These are phyloP conservation scores for Tipula confusa DNA, from an alignment of 2,888 invertebrate genomes.

Conservation along the genomic window DNA sequence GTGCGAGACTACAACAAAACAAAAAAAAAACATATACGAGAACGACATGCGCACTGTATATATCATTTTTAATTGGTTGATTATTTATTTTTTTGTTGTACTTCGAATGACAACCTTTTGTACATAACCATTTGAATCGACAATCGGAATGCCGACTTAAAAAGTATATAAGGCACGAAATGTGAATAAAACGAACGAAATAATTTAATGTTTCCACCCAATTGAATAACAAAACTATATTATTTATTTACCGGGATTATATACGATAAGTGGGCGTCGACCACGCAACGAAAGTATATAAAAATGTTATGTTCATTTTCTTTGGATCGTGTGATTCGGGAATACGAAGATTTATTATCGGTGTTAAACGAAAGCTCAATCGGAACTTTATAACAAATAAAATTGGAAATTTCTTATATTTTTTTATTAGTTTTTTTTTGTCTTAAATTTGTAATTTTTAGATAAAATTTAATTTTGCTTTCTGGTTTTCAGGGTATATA, in stretches of 20 bases:
- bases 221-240: neutral
- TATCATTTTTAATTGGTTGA: neutral
- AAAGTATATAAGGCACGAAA: neutral
- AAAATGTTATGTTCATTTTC: neutral
- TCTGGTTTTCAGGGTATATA: constrained; percentile 14
- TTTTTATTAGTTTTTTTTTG: constrained; percentile 21
- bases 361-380: neutral
- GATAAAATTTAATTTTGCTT: neutral
- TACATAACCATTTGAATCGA: neutral
- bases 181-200: neutral
- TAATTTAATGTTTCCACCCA: neutral
- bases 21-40: too few species aligned
- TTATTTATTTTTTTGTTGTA: neutral
- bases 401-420: neutral
- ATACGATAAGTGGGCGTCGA: neutral
- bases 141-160: neutral
- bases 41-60: neutral
- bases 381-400: neutral
- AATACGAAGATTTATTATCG: neutral
- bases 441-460: constrained; percentile 20
- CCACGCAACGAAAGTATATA: neutral
- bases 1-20: neutral
- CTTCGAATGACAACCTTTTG: constrained; percentile 3
- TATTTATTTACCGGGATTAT: neutral
- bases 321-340: neutral